Percentiles rank a stretch among this genome's conserved stretches.
Evolutionary conservation across 2,797 vertebrate species (phyloP).

Genomic region (Anguilla obscura): DNA sequence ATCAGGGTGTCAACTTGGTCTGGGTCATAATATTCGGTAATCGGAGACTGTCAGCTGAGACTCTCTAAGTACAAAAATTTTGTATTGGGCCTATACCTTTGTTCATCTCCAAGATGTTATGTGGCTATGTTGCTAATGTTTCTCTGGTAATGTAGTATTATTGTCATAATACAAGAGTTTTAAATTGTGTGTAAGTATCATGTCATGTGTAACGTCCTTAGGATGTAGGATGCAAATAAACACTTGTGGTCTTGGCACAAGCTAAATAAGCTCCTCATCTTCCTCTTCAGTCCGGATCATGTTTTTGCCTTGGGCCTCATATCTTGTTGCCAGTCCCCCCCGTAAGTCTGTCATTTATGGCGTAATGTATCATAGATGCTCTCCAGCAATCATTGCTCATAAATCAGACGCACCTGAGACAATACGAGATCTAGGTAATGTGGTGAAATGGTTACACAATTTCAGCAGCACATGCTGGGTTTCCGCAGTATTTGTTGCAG

Average conservation of each 20-base stretch:
- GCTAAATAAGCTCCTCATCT: not conserved
- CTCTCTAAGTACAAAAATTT: not conserved
- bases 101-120: not conserved
- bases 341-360: not conserved
- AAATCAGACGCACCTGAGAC: not conserved
- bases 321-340: not conserved
- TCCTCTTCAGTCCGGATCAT: not conserved
- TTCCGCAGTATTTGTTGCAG: not conserved
- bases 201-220: not conserved
- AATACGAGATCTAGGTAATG: not conserved
- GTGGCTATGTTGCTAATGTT: not conserved
- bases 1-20: too few relatives aligned
- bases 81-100: not conserved
- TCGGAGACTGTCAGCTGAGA: not conserved
- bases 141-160: not conserved
- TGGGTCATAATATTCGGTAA: too few relatives aligned
- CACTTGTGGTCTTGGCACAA: not conserved
- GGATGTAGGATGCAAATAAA: not conserved
- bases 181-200: not conserved
- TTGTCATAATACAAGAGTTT: not conserved
- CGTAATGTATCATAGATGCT: not conserved
- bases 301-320: not conserved
- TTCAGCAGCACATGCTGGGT: not conserved
- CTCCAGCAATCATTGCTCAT: not conserved
- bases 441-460: not conserved